Percentiles rank a stretch among this genome's conserved stretches.
These are phyloP conservation scores for Plusia festucae DNA, from an alignment of 2,888 invertebrate species.

Conservation along the genomic window DNA sequence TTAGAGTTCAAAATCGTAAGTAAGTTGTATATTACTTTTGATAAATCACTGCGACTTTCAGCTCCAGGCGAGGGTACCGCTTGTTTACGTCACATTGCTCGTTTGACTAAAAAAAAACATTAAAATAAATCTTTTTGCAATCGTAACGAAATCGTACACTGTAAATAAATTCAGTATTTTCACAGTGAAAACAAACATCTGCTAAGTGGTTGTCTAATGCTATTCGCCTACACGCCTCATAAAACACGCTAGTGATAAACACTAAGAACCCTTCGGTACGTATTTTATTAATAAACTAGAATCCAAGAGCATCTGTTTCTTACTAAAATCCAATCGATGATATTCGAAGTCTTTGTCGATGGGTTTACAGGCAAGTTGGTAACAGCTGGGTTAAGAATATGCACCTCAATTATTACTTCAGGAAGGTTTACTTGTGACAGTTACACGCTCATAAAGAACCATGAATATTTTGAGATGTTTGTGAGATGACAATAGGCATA, in stretches of 20 bases:
- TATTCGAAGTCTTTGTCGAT: conserved; percentile 21
- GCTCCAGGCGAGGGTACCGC: not conserved
- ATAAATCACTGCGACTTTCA: too few species aligned
- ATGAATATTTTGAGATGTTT: not conserved
- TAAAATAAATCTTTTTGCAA: not conserved
- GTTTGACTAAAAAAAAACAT: not conserved
- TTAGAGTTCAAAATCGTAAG: too few species aligned
- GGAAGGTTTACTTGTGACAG: not conserved
- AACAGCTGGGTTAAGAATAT: not conserved
- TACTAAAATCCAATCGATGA: conserved; percentile 32
- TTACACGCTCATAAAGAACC: not conserved
- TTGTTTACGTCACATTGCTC: not conserved
- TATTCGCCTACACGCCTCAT: conserved; percentile 48
- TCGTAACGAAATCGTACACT: conserved; percentile 3
- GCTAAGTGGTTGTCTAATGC: conserved; percentile 52
- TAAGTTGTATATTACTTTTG: too few species aligned
- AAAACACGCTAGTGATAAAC: conserved; percentile 59
- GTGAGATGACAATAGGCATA: not conserved
- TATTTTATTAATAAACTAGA: conserved; percentile 39
- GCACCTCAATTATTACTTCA: not conserved
- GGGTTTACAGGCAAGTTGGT: conserved; percentile 14
- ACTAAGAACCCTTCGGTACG: conserved; percentile 34
- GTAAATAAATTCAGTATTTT: conserved; percentile 25
- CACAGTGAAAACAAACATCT: conserved; percentile 36
- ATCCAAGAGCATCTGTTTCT: conserved; percentile 14